A percentile compares a stretch with the other conserved stretches of the same genome.
Conservation (phyloP, 2,797 vertebrate species). For the Coreius guichenoti region DNA sequence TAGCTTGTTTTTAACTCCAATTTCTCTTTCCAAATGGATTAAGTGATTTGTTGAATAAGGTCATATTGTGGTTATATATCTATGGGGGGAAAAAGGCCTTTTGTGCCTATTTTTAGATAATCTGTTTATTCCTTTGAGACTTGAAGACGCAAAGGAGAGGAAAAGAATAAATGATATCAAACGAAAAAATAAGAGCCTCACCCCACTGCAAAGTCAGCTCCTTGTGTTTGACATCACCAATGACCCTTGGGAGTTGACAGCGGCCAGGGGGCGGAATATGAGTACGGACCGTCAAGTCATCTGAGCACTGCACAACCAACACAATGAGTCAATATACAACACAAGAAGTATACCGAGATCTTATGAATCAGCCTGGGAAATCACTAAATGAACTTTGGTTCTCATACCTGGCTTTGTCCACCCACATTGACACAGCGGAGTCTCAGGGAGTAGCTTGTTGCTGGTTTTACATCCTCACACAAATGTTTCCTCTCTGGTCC, state of each 20-base stretch:
- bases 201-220: conserved; percentile 96
- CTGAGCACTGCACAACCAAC: conserved; percentile 82
- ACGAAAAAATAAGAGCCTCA: conserved; percentile 71
- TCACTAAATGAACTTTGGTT: background rate
- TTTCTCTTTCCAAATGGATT: background rate
- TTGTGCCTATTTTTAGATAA: background rate
- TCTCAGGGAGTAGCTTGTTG: conserved; percentile 91
- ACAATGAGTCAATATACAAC: background rate
- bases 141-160: background rate
- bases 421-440: conserved; percentile 95
- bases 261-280: conserved; percentile 89
- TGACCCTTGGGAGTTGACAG: conserved; percentile 86
- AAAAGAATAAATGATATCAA: background rate
- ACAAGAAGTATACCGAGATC: background rate
- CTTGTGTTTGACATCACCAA: conserved; percentile 95
- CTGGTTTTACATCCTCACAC: conserved; percentile 89
- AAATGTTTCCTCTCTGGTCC: conserved; percentile 89
- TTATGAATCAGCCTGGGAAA: background rate
- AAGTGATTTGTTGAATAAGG: background rate
- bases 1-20: background rate
- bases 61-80: background rate
- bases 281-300: conserved; percentile 88
- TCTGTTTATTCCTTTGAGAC: background rate
- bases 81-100: background rate
- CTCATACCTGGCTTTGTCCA: conserved; percentile 90